Evolutionary conservation across 2,888 invertebrate genomes (phyloP).

Genomic region (Pharmacophagus antenor): DNA sequence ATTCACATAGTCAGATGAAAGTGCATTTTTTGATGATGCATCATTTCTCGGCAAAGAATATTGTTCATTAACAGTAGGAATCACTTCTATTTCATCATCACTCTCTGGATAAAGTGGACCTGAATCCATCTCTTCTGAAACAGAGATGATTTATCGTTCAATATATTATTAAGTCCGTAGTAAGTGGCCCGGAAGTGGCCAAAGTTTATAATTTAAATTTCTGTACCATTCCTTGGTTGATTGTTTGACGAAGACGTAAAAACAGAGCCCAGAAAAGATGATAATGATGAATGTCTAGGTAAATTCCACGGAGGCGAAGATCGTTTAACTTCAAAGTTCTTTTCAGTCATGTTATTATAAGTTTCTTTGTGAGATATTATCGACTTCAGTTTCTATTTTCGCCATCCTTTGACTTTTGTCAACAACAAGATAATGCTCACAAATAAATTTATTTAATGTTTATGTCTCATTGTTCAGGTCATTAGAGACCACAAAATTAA

Average conservation of each 20-base stretch:
- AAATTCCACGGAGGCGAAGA: conserved; percentile 68
- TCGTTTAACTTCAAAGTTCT: conserved; percentile 61
- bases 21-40: conserved; percentile 48
- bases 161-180: conserved; percentile 15
- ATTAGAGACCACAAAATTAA: not conserved
- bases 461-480: conserved; percentile 15
- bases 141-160: conserved; percentile 33
- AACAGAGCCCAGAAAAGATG: conserved; percentile 83
- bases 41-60: conserved; percentile 44
- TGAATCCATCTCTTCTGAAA: conserved; percentile 83
- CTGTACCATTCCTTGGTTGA: conserved; percentile 63
- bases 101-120: conserved; percentile 84
- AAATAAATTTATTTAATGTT: conserved; percentile 17
- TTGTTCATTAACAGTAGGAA: conserved; percentile 51
- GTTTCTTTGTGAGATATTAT: conserved; percentile 44
- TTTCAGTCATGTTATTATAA: conserved; percentile 64
- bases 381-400: conserved; percentile 24
- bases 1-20: conserved; percentile 63
- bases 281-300: conserved; percentile 78
- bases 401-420: conserved; percentile 30
- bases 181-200: too few relatives aligned
- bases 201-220: conserved; percentile 24
- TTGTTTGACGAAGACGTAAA: conserved; percentile 78
- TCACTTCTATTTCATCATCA: conserved; percentile 81
- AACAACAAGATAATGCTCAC: conserved; percentile 33